A percentile compares a stretch with the other conserved stretches of the same genome.
Evolutionary conservation across 2,113 vertebrate genomes (phyloP).

Genomic region (Lepus americanus): DNA sequence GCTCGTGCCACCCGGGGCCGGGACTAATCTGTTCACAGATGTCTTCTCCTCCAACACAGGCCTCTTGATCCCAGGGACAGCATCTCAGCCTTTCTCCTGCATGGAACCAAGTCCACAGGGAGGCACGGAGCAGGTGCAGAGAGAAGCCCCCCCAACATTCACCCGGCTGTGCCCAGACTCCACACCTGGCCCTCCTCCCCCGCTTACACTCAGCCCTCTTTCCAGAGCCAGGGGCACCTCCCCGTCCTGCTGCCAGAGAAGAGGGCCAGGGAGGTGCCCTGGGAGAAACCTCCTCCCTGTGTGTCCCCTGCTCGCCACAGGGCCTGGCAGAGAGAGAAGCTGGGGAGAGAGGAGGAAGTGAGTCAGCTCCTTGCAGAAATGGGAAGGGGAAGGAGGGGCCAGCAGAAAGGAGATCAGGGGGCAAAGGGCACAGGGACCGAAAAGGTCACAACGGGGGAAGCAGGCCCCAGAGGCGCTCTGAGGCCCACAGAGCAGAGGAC

Average conservation of each 20-base stretch:
- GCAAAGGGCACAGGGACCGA: conserved; percentile 57
- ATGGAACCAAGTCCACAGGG: not conserved
- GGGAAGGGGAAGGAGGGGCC: conserved; percentile 66
- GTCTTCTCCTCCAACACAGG: conserved; percentile 29
- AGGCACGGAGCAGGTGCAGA: not conserved
- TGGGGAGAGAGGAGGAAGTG: conserved; percentile 73
- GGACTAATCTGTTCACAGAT: conserved; percentile 42
- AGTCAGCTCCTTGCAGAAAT: conserved; percentile 80
- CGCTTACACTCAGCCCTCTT: not conserved
- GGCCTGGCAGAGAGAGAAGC: conserved; percentile 49
- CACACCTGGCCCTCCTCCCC: not conserved
- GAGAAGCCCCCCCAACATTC: not conserved
- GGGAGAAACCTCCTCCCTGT: not conserved
- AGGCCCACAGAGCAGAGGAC: not conserved
- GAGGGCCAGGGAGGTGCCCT: not conserved
- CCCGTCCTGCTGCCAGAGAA: not conserved
- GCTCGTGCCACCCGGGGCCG: conserved; percentile 68
- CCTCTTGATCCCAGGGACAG: not conserved
- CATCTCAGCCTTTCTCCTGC: conserved; percentile 14
- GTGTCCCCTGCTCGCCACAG: conserved; percentile 51
- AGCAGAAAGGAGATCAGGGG: conserved; percentile 54
- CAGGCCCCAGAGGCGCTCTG: not conserved
- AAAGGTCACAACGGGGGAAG: conserved; percentile 63
- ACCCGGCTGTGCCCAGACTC: not conserved
- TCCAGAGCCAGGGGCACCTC: not conserved